A percentile compares a stretch with the other conserved stretches of the same genome.
phyloP scores from a whole-genome alignment of 2,113 vertebrate species.

The Irena cyanogastra region DNA sequence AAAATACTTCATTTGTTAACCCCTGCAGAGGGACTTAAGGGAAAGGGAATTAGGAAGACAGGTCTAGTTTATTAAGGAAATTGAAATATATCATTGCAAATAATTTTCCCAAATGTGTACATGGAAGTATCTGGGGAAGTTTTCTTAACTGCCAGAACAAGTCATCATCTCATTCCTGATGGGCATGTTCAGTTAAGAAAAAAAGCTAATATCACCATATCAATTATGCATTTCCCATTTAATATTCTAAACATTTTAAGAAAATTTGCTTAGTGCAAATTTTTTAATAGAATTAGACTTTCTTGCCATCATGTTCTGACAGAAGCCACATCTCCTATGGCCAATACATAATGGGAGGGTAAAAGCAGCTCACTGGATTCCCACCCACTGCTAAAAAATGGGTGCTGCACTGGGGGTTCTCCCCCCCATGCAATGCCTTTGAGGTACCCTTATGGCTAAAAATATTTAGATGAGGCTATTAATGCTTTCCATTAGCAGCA shows the following conservation, averaged over 20 bases:
- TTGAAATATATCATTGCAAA: constrained; percentile 52
- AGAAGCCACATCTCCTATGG: constrained; percentile 11
- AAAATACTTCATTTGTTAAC: constrained; percentile 28
- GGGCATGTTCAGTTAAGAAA: background rate
- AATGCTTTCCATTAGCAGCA: background rate
- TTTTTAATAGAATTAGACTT: constrained; percentile 58
- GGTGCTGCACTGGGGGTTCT: background rate
- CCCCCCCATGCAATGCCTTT: background rate
- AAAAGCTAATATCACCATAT: constrained; percentile 33
- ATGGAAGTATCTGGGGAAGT: constrained; percentile 30
- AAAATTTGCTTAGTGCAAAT: constrained; percentile 49
- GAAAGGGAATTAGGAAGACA: constrained; percentile 29
- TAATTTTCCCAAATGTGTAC: constrained; percentile 44
- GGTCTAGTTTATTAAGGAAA: constrained; percentile 59
- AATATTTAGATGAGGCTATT: background rate
- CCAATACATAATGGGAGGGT: background rate
- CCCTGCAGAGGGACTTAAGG: constrained; percentile 6
- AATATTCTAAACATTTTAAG: constrained; percentile 66
- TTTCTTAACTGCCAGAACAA: constrained; percentile 38
- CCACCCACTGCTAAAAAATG: background rate
- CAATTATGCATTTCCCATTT: constrained; percentile 58
- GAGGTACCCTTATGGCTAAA: background rate
- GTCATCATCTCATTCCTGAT: constrained; percentile 64
- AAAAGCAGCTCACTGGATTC: background rate
- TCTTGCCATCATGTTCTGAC: constrained; percentile 10